Evolutionary conservation across 2,113 vertebrate species (phyloP).

Genomic region (Uria aalge): DNA sequence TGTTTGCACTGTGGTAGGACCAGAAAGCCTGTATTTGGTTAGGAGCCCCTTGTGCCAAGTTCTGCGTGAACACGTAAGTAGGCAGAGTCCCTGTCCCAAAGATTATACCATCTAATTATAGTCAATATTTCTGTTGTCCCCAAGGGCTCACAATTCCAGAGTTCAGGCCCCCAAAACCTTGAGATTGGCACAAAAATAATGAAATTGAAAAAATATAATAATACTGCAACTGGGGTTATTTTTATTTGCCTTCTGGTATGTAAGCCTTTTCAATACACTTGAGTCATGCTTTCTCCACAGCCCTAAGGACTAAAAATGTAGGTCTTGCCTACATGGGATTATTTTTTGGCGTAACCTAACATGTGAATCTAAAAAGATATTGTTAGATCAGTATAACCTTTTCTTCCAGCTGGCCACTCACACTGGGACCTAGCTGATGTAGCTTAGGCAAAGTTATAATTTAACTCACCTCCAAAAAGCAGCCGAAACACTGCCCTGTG

Average conservation of each 20-base stretch:
- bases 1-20: background rate
- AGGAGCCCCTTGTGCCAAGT: background rate
- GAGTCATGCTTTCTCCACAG: background rate
- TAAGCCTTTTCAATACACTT: constrained; percentile 20
- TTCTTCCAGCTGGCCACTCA: background rate
- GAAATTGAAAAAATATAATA: background rate
- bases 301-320: constrained; percentile 11
- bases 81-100: background rate
- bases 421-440: background rate
- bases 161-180: constrained; percentile 33
- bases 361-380: background rate
- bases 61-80: background rate
- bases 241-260: constrained; percentile 54
- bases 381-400: background rate
- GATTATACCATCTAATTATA: constrained; percentile 40
- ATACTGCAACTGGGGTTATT: constrained; percentile 2
- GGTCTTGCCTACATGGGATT: constrained; percentile 41
- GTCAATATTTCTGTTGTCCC: background rate
- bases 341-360: background rate
- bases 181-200: constrained; percentile 22
- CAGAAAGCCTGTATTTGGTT: background rate
- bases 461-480: background rate
- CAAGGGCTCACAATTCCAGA: background rate
- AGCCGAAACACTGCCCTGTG: background rate
- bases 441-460: background rate